A percentile compares a stretch with the other conserved stretches of the same genome.
These are phyloP conservation scores for Telenomus remus DNA, from an alignment of 1,140 invertebrate genomes.

Conservation along the genomic window DNA sequence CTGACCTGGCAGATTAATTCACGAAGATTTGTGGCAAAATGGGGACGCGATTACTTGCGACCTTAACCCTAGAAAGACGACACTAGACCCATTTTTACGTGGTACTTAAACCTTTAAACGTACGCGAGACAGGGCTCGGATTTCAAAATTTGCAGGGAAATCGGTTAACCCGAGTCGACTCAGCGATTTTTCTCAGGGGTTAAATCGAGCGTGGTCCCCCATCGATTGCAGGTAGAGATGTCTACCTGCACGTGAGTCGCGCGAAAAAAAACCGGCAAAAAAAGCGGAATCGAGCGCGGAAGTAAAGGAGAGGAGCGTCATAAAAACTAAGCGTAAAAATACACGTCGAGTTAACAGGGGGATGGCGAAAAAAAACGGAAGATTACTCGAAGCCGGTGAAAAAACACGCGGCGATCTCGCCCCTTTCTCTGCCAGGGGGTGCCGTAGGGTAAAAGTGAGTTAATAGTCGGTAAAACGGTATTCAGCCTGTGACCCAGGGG, in stretches of 20 bases:
- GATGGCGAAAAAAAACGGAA: constrained; percentile 34
- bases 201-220: constrained; percentile 72
- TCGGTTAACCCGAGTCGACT: constrained; percentile 72
- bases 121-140: constrained; percentile 62
- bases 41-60: constrained; percentile 49
- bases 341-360: constrained; percentile 43
- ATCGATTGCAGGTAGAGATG: constrained; percentile 61
- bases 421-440: constrained; percentile 45
- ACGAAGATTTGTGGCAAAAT: constrained; percentile 59
- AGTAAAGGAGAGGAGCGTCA: constrained; percentile 33
- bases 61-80: constrained; percentile 56
- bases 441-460: constrained; percentile 74
- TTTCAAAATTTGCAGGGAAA: constrained; percentile 72
- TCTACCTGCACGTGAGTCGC: constrained; percentile 63
- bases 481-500: constrained; percentile 65
- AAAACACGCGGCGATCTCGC: constrained; percentile 63
- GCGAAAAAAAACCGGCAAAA: constrained; percentile 54
- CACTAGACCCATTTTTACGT: constrained; percentile 70
- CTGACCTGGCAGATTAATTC: constrained; percentile 58
- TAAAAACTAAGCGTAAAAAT: constrained; percentile 46
- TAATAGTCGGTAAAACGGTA: constrained; percentile 77
- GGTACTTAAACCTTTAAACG: constrained; percentile 75
- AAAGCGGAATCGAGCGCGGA: constrained; percentile 28
- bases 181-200: constrained; percentile 73
- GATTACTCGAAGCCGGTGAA: constrained; percentile 45